Evolutionary conservation across 92 coral and sea anemone species (phyloP).

Genomic region (Porites divaricata): DNA sequence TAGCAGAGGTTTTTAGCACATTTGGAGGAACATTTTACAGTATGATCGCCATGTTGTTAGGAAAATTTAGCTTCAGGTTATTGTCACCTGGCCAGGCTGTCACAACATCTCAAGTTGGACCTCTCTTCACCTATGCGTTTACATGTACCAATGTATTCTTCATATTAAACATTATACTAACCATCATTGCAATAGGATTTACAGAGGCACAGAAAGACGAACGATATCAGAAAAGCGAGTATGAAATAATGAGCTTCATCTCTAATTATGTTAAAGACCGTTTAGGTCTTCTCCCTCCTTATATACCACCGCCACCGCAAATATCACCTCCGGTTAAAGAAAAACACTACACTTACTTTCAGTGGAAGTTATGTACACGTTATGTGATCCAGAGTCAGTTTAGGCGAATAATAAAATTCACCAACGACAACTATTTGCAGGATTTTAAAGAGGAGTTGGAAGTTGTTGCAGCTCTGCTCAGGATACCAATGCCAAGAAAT

Average conservation of each 20-base stretch:
- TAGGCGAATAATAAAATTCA: constrained; percentile 44
- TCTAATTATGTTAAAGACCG: constrained; percentile 34
- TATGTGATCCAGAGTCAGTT: constrained; percentile 61
- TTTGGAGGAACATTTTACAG: constrained; percentile 51
- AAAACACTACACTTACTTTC: constrained; percentile 49
- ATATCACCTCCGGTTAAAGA: constrained; percentile 24
- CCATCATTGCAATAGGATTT: constrained; percentile 66
- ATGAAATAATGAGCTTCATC: constrained; percentile 62
- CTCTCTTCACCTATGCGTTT: constrained; percentile 59
- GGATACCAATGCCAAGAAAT: constrained; percentile 20
- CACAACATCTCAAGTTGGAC: constrained; percentile 42
- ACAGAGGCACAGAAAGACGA: constrained; percentile 57
- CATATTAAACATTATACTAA: constrained; percentile 66
- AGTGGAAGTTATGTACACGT: constrained; percentile 61
- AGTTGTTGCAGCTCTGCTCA: constrained; percentile 22
- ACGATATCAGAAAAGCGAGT: constrained; percentile 62
- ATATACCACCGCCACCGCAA: constrained; percentile 74
- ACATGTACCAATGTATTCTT: constrained; percentile 58
- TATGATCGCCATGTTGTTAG: constrained; percentile 62
- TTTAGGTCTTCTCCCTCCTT: constrained; percentile 68
- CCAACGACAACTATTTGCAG: constrained; percentile 52
- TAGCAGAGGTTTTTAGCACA: constrained; percentile 51
- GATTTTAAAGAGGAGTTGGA: constrained; percentile 62
- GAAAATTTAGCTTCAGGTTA: constrained; percentile 54
- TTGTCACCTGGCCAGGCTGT: constrained; percentile 56